Conservation (phyloP, 2,888 invertebrate species). For the Callinectes sapidus region DNA sequence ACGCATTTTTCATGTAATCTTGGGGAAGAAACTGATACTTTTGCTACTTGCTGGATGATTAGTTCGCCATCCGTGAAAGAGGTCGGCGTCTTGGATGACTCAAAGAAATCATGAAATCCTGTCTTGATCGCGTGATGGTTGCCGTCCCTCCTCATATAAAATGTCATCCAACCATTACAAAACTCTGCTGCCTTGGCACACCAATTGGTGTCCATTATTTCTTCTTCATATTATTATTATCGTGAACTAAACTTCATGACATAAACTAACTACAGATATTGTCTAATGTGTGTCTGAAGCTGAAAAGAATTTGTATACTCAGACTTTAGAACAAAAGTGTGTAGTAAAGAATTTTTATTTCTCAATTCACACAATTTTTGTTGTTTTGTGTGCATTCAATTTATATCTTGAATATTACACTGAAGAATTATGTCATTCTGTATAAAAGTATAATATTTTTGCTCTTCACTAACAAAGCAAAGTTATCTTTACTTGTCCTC, state of each 20-base stretch:
- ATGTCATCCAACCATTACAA: not conserved
- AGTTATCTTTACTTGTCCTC: too few relatives aligned
- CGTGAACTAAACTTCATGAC: not conserved
- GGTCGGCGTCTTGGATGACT: not conserved
- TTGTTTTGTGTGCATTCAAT: too few relatives aligned
- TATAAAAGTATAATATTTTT: too few relatives aligned
- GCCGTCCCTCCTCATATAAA: not conserved
- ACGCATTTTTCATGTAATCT: not conserved
- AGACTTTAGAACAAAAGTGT: too few relatives aligned
- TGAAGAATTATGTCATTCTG: too few relatives aligned
- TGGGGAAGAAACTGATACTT: not conserved
- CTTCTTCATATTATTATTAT: not conserved
- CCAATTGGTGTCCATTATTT: not conserved
- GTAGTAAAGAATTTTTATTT: too few relatives aligned
- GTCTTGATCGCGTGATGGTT: conserved; percentile 7
- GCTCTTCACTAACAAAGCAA: too few relatives aligned
- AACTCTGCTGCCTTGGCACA: not conserved
- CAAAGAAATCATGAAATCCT: conserved; percentile 3
- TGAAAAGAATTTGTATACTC: too few relatives aligned
- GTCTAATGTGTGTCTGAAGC: not conserved
- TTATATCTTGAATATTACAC: too few relatives aligned
- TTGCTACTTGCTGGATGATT: not conserved
- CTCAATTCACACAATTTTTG: too few relatives aligned
- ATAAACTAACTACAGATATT: not conserved
- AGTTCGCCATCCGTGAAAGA: not conserved